phyloP scores from a whole-genome alignment of 1,140 invertebrate species.

The Anadara kagoshimensis region DNA sequence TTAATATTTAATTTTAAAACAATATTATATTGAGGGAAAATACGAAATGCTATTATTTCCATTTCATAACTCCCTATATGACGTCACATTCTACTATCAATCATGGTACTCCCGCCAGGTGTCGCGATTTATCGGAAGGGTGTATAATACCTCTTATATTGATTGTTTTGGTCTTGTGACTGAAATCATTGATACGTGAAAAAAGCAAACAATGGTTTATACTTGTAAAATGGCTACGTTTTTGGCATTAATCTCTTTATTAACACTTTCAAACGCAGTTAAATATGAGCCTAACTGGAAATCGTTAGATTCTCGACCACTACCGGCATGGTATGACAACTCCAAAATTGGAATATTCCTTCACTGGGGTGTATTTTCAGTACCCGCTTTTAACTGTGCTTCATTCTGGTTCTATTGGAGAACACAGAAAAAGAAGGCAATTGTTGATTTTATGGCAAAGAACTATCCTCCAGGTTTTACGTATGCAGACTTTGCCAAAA shows the following conservation, averaged over 20 bases:
- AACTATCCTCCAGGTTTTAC: constrained; percentile 68
- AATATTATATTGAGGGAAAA: no score
- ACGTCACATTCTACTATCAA: no score
- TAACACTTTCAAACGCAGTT: not conserved
- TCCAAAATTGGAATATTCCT: constrained; percentile 74
- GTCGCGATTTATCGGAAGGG: no score
- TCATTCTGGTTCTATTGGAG: constrained; percentile 71
- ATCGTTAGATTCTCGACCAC: constrained; percentile 71
- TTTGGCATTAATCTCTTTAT: not conserved
- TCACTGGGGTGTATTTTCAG: constrained; percentile 74
- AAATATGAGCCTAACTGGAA: constrained; percentile 67
- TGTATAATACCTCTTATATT: no score
- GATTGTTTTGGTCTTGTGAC: no score
- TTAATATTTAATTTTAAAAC: no score
- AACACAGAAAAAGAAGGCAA: not conserved
- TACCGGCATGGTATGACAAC: constrained; percentile 73
- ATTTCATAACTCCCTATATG: no score
- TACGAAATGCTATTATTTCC: no score
- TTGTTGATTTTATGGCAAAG: constrained; percentile 61
- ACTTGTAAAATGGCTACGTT: no score
- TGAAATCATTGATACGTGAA: no score
- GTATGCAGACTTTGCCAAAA: constrained; percentile 67
- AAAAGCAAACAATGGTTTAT: no score
- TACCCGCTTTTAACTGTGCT: constrained; percentile 62
- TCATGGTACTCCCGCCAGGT: no score